Evolutionary conservation across 2,113 vertebrate genomes (phyloP), one percentile per base, ranked within the genome.

Genomic region (Psettodes erumei): DNA sequence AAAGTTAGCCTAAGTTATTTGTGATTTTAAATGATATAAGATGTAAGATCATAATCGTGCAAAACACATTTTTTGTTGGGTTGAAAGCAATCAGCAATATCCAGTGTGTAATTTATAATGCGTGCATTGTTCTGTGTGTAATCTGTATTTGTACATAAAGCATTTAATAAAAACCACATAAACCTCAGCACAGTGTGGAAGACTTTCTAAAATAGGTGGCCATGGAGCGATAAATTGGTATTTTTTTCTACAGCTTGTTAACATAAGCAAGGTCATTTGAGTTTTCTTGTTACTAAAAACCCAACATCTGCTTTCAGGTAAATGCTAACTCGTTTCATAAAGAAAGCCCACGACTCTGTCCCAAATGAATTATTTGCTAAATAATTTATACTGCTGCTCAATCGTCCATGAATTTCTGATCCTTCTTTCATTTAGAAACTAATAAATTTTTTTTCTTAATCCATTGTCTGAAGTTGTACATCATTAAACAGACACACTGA

Each of bases 121-220:
- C 83, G 91, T 95, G 96, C 95, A 95, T 95, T 98, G 96, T 97
- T 96, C 94, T 96, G 96, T 99, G 96, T 98, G 95, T 97, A 97
- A 96, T 92, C 94, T 98, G 97, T 98, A 97, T 97, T 97, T 99
- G 97, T 98, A 97, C 91, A 96, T 96, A 96, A 93, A 93, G 91
- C 91, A 90, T 93, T 92, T 94, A 93, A 96, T 96, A 96, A 94
- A 95, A 94, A 95, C 88, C 93, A 95, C 95, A 95, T 96, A 97
- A 97, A 96, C 95, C 95, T 96, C 96, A 95, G 93, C 94, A 93
- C 94, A 91, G 93, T 97, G 97, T 98, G 95, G 95, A 96, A 96
- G 95, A 94, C 96, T 97, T 93, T 96, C 96, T 98, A 98, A n/a
- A 99, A 97, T 97, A 98, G 95, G 95, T 95, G 94, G 93, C 92